These are phyloP conservation scores for Diphyllodes magnificus DNA, from an alignment of 2,113 vertebrate species.

Conservation along the genomic window DNA sequence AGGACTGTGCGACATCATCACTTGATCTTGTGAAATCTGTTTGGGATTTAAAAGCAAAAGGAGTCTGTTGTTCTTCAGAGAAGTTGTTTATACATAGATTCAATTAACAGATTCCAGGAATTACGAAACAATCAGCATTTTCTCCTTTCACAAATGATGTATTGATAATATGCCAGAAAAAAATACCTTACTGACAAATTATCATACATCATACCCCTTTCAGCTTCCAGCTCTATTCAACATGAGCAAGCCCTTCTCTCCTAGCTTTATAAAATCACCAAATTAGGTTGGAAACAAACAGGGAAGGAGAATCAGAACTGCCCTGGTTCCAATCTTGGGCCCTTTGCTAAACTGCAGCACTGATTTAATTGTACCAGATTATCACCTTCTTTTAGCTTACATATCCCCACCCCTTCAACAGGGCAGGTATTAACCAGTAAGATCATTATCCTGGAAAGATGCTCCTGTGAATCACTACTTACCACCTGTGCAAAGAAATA, in stretches of 20 bases:
- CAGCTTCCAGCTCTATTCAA: neutral
- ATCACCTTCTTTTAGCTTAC: neutral
- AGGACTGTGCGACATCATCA: slow-evolving; percentile 88
- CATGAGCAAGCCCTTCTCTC: neutral
- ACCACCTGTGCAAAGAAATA: neutral
- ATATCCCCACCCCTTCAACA: neutral
- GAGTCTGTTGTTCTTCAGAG: neutral
- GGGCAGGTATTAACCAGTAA: neutral
- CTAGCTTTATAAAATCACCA: neutral
- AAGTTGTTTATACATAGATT: neutral
- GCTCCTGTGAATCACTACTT: neutral
- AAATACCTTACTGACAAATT: neutral
- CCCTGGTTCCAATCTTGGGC: accelerated
- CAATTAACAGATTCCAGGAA: neutral
- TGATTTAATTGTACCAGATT: neutral
- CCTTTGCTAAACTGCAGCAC: neutral
- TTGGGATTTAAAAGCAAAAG: neutral
- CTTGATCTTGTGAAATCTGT: slow-evolving; percentile 83
- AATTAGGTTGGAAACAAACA: neutral
- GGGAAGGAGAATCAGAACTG: neutral
- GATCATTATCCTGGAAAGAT: neutral
- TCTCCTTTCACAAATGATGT: neutral
- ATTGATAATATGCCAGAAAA: neutral
- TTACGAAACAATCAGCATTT: neutral
- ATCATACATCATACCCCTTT: neutral